Conservation (phyloP, 2,888 invertebrate species). For the Apamea sordens region DNA sequence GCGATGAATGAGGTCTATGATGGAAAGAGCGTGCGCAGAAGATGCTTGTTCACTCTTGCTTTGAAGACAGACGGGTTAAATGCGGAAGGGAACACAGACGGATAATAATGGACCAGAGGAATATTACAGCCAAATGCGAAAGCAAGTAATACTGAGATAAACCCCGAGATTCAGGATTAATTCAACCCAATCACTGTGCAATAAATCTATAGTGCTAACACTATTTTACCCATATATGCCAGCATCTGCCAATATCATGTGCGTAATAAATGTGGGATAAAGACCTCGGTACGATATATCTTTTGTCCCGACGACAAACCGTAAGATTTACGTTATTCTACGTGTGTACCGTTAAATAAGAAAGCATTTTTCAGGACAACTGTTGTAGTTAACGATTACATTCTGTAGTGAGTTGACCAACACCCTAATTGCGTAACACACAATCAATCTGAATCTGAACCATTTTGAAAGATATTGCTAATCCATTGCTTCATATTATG, state of each 20-base stretch:
- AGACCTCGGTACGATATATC: conserved; percentile 51
- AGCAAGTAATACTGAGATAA: neutral
- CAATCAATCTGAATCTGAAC: too few species aligned
- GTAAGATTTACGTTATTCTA: conserved; percentile 42
- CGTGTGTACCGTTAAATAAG: conserved; percentile 3
- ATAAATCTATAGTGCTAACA: conserved; percentile 11
- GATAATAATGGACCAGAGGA: neutral
- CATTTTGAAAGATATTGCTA: too few species aligned
- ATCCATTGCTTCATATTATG: too few species aligned
- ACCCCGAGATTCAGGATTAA: neutral
- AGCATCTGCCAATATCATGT: conserved; percentile 41
- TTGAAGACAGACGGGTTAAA: too few species aligned
- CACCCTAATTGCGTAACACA: too few species aligned
- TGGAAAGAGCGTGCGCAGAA: too few species aligned
- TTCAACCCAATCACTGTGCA: neutral
- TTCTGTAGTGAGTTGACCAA: neutral
- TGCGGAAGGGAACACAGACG: too few species aligned
- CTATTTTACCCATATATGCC: neutral
- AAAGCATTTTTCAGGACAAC: neutral
- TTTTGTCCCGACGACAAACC: conserved; percentile 24
- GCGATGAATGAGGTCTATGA: too few species aligned
- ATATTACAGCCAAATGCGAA: neutral
- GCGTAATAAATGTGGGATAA: conserved; percentile 37
- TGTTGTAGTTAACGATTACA: neutral
- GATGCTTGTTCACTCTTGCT: too few species aligned